Base-by-base conservation (phyloP, 2,888 invertebrate species). In the Lycia hirtaria region DNA sequence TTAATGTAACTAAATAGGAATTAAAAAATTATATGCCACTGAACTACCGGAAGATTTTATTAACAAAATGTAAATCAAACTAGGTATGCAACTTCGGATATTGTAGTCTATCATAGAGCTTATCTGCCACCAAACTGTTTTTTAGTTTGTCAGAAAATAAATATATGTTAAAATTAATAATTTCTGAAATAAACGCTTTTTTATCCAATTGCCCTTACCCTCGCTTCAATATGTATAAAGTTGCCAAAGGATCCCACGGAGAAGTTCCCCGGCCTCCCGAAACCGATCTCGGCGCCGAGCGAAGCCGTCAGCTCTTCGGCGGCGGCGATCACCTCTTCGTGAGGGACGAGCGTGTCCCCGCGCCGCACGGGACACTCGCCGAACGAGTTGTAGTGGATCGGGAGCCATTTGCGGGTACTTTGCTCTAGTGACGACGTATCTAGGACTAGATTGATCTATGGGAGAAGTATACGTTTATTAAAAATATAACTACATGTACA, bases 291-390 rank as follows among this genome's bases (percentile, higher is more conserved):
- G 10, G 94, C 91, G n/a, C 79, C 81, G 61, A 93, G 93, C 22
- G 92, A 85, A 17, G 97, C 93, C 0, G 96, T 96, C 66, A 97
- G 96, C 49, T 94, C 93, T 73, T 96, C 96, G 24, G 97, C 93
- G 72, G 96, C 93, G 0, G 95, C 93, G n/a, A 98, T 95, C 15
- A 98, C 94, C 1, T 95, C 94, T 75, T 95, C 94, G 75, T 95
- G 94, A 0, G 95, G 87, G 1, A 96, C 77, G 1, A 95, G 80
- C 9, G 75, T 67, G 6, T 85, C 93, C 4, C 93, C 92, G 62
- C 94, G 93, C 33, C 93, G 80, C 7, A 97, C 93, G 0, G 97
- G 95, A 52, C 96, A 95, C 81, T 98, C 97, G 15, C 95, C 93
- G 22, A 98, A 79, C 0, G 95, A 93, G 81, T 97, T 96, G 53